Conservation (phyloP, 1,140 invertebrate genomes). For the Aphelinus atriplicis region DNA sequence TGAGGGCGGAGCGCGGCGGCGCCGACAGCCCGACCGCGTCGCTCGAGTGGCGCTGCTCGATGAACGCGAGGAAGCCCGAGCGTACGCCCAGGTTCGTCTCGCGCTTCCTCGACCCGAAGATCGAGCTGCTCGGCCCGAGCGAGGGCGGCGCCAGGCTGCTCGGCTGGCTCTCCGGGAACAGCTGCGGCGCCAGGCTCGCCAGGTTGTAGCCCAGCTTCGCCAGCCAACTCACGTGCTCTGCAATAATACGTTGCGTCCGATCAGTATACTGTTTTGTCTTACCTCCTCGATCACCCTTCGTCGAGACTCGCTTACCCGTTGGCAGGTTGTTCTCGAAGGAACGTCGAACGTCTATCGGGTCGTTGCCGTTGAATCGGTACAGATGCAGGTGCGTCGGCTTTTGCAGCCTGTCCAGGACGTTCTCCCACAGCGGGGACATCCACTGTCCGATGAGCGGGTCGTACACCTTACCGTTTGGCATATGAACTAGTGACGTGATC, state of each 20-base stretch:
- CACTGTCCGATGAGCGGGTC: conserved; percentile 94
- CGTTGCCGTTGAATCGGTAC: conserved; percentile 91
- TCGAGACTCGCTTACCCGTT: conserved; percentile 70
- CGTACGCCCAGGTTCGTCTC: conserved; percentile 71
- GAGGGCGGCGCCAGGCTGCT: conserved; percentile 71
- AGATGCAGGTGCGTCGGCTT: conserved; percentile 85
- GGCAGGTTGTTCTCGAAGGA: conserved; percentile 73
- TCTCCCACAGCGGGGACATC: conserved; percentile 92
- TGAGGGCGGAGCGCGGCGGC: conserved; percentile 77
- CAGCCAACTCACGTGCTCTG: conserved; percentile 88
- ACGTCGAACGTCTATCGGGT: conserved; percentile 87
- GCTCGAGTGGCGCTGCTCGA: conserved; percentile 78
- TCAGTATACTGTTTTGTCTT: too few species aligned
- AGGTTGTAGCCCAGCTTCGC: conserved; percentile 84
- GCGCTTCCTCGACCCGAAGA: conserved; percentile 69
- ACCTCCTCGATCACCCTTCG: too few species aligned
- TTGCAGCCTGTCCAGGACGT: conserved; percentile 79
- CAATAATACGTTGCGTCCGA: conserved; percentile 45
- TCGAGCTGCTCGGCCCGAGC: conserved; percentile 68
- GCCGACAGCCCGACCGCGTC: conserved; percentile 77
- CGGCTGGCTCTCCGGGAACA: conserved; percentile 75
- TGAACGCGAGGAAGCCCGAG: conserved; percentile 82
- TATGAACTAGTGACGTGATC: conserved; percentile 90
- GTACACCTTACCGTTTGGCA: conserved; percentile 91
- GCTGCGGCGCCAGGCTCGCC: conserved; percentile 86